These are phyloP conservation scores for Tachypleus tridentatus DNA, from an alignment of 1,140 invertebrate species.

Conservation along the genomic window DNA sequence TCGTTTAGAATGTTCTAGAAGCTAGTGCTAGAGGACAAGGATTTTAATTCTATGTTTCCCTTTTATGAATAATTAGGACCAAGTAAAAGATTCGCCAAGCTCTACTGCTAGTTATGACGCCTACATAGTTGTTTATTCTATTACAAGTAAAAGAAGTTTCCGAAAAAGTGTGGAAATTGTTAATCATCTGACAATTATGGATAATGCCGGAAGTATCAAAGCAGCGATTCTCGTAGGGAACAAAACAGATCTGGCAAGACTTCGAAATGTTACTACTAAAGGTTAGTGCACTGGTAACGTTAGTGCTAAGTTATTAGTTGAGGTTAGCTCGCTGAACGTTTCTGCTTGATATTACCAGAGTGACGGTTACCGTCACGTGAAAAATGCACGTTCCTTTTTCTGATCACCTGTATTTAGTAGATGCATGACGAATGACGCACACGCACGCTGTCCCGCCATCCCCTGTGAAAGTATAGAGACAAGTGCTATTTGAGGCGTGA, in stretches of 20 bases:
- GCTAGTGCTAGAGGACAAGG: too few relatives aligned
- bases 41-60: too few relatives aligned
- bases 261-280: conserved; percentile 71
- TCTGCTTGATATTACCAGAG: not conserved
- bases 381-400: not conserved
- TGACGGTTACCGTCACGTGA: not conserved
- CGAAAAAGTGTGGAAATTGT: conserved; percentile 64
- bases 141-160: conserved; percentile 78
- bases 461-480: too few relatives aligned
- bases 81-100: too few relatives aligned
- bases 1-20: too few relatives aligned
- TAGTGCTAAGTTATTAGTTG: not conserved
- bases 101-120: conserved; percentile 43
- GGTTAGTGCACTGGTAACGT: conserved; percentile 44
- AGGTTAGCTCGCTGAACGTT: not conserved
- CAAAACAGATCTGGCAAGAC: conserved; percentile 85
- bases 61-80: too few relatives aligned
- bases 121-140: conserved; percentile 76
- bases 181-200: conserved; percentile 48
- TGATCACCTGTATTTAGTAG: too few relatives aligned
- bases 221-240: conserved; percentile 82
- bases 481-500: too few relatives aligned
- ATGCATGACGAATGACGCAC: too few relatives aligned
- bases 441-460: too few relatives aligned
- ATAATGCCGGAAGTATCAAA: conserved; percentile 6